Conservation (phyloP, 2,888 invertebrate species). For the Amphipyra berbera region DNA sequence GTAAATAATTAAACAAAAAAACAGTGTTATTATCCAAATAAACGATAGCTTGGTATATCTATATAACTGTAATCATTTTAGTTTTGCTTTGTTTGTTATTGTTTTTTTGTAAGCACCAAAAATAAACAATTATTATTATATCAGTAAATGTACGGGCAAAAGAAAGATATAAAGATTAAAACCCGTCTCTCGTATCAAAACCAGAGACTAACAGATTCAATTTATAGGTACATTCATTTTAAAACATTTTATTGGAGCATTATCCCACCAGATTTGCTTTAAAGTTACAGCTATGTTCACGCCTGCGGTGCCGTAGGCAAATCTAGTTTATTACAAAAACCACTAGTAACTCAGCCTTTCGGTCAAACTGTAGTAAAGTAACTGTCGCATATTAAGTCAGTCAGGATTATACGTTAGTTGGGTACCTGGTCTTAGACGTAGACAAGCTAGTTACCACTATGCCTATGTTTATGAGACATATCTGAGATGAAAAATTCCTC, state of each 20-base stretch:
- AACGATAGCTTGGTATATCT: no score
- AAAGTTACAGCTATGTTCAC: conserved; percentile 5
- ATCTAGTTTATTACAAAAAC: conserved; percentile 11
- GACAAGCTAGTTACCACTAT: conserved; percentile 5
- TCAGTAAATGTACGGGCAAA: no score
- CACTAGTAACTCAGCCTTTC: conserved; percentile 4
- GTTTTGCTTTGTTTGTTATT: no score
- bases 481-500: no score
- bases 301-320: background rate
- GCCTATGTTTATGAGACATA: conserved; percentile 8
- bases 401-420: conserved; percentile 6
- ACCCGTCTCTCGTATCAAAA: background rate
- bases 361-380: conserved; percentile 5
- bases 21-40: no score
- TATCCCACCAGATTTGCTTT: background rate
- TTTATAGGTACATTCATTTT: background rate
- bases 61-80: no score
- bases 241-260: conserved; percentile 1
- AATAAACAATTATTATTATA: no score
- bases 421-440: background rate
- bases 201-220: background rate
- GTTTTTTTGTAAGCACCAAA: no score
- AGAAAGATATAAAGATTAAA: no score
- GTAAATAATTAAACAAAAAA: no score
- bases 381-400: conserved; percentile 16